Percentiles rank a stretch among this genome's conserved stretches.
Evolutionary conservation across 2,888 invertebrate genomes (phyloP).

Genomic region (Iphiclides podalirius): DNA sequence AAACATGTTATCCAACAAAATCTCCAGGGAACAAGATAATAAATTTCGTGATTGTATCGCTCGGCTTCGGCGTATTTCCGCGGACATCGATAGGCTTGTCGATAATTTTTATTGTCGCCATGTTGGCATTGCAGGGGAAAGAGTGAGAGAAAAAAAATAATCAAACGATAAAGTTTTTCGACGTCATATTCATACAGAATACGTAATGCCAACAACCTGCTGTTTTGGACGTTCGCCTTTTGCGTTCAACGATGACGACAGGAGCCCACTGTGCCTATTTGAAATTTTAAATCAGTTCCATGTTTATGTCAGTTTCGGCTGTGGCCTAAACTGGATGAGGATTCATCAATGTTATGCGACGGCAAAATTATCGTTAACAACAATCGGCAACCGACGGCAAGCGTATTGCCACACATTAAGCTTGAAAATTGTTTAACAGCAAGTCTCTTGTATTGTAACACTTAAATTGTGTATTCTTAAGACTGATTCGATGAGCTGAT

Average conservation of each 20-base stretch:
- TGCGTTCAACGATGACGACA: slow-evolving; percentile 53
- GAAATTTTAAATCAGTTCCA: slow-evolving; percentile 70
- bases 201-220: slow-evolving; percentile 53
- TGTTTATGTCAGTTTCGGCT: slow-evolving; percentile 65
- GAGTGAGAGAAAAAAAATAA: slow-evolving; percentile 21
- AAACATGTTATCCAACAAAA: slow-evolving; percentile 8
- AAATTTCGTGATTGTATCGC: slow-evolving; percentile 15
- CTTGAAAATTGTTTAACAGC: slow-evolving; percentile 16
- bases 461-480: slow-evolving; percentile 12
- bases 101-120: slow-evolving; percentile 22
- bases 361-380: slow-evolving; percentile 33
- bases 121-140: slow-evolving; percentile 6
- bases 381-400: background rate
- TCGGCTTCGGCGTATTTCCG: slow-evolving; percentile 5
- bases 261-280: slow-evolving; percentile 56
- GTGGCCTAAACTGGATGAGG: slow-evolving; percentile 61
- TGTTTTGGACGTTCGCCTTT: slow-evolving; percentile 46
- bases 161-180: slow-evolving; percentile 32
- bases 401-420: slow-evolving; percentile 1
- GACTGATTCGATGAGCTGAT: slow-evolving; percentile 62
- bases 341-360: slow-evolving; percentile 65
- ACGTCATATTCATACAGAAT: slow-evolving; percentile 45
- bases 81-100: slow-evolving; percentile 17
- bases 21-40: slow-evolving; percentile 8
- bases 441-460: slow-evolving; percentile 28